Conservation (phyloP, 2,797 vertebrate species). For the Spinus pinus region DNA sequence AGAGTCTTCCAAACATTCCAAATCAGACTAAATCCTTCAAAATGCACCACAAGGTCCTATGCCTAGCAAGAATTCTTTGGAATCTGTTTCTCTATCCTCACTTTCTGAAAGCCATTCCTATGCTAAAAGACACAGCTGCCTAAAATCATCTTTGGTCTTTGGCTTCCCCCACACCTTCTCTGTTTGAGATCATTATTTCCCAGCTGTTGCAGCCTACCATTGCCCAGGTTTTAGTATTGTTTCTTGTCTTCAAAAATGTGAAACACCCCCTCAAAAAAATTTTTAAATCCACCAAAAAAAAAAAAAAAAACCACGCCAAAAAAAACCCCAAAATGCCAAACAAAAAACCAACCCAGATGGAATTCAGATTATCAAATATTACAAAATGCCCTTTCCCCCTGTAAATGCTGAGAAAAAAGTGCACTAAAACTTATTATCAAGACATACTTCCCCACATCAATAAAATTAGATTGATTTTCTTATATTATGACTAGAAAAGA, state of each 20-base stretch:
- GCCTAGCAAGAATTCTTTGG: background rate
- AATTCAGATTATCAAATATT: background rate
- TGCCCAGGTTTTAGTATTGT: background rate
- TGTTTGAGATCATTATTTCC: background rate
- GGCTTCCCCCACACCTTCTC: fast-evolving
- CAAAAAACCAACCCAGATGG: background rate
- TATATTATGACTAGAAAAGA: background rate
- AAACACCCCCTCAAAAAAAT: no score
- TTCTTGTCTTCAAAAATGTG: background rate
- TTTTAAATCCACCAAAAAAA: no score
- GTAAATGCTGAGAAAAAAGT: background rate
- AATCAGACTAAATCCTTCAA: background rate
- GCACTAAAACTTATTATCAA: background rate
- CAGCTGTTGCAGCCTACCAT: background rate
- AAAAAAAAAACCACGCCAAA: background rate
- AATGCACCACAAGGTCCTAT: background rate
- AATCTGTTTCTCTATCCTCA: background rate
- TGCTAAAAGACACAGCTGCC: background rate
- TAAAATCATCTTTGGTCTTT: background rate
- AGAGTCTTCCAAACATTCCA: background rate
- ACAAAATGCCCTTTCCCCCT: background rate
- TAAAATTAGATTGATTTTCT: background rate
- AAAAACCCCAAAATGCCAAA: no score
- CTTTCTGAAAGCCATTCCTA: background rate
- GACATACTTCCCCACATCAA: background rate